Evolutionary conservation across 2,113 vertebrate genomes (phyloP).

Genomic region (Salvator merianae): DNA sequence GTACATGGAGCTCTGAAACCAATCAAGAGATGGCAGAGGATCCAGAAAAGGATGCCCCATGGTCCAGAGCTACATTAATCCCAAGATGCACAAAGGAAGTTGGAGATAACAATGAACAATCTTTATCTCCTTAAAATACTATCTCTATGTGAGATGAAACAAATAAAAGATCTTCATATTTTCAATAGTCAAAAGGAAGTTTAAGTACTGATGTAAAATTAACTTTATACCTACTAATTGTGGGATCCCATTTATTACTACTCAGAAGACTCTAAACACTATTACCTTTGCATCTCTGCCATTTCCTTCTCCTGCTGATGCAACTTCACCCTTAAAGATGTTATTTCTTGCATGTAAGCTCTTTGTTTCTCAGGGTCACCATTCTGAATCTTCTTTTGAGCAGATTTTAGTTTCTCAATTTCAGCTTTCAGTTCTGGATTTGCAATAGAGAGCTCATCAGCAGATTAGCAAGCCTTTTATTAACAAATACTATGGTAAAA

Average conservation of each 20-base stretch:
- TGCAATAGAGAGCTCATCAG: conserved; percentile 5
- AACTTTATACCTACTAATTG: background rate
- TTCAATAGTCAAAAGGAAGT: background rate
- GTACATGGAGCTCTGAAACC: too few species aligned
- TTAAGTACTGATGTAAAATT: background rate
- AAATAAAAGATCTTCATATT: background rate
- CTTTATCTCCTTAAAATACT: background rate
- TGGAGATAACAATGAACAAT: background rate
- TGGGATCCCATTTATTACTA: background rate
- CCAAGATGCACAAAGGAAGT: background rate
- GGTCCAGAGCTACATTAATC: too few species aligned
- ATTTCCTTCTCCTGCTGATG: conserved; percentile 89
- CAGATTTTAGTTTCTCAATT: conserved; percentile 91
- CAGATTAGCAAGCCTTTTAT: background rate
- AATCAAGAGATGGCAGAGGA: too few species aligned
- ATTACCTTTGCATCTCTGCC: conserved; percentile 87
- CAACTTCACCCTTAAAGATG: conserved; percentile 80
- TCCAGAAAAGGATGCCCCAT: too few species aligned
- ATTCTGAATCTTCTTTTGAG: conserved; percentile 82
- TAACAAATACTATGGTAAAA: background rate
- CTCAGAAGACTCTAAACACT: background rate
- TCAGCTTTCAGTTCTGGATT: conserved; percentile 90
- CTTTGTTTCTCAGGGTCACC: conserved; percentile 85
- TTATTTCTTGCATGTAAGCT: conserved; percentile 87
- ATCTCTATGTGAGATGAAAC: background rate